Conservation (phyloP, 1,140 invertebrate genomes). For the Pantala flavescens region DNA sequence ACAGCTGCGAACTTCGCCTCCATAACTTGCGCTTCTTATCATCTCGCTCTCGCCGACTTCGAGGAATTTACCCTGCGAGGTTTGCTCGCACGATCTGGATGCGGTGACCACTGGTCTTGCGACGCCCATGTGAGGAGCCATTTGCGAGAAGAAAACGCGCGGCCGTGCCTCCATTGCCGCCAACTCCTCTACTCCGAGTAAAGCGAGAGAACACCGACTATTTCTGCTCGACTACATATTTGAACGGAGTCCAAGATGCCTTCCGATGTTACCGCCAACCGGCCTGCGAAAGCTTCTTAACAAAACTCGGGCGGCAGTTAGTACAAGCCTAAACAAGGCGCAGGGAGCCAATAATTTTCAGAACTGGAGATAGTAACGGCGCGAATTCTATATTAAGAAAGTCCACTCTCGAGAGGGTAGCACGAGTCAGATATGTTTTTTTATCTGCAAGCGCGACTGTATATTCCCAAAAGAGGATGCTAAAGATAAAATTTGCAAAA, state of each 20-base stretch:
- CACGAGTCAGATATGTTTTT: not conserved
- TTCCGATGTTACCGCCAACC: not conserved
- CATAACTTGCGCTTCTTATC: not conserved
- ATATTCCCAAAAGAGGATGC: too few relatives aligned
- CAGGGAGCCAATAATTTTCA: not conserved
- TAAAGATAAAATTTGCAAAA: too few relatives aligned
- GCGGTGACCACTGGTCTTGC: not conserved
- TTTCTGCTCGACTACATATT: not conserved
- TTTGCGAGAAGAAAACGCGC: not conserved
- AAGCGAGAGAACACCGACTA: not conserved
- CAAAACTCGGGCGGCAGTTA: not conserved
- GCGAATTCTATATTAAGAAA: not conserved
- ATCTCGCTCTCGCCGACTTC: not conserved
- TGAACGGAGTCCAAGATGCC: not conserved
- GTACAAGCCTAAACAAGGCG: not conserved
- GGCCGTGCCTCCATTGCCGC: not conserved
- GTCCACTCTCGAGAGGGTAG: not conserved
- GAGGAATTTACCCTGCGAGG: not conserved
- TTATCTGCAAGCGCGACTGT: not conserved
- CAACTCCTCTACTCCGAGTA: not conserved
- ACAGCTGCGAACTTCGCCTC: not conserved
- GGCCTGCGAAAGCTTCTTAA: not conserved
- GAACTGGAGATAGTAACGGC: not conserved
- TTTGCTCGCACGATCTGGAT: not conserved
- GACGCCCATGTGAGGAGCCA: not conserved